Base-by-base conservation (phyloP, 2,797 vertebrate species). In the Xenentodon cancila region DNA sequence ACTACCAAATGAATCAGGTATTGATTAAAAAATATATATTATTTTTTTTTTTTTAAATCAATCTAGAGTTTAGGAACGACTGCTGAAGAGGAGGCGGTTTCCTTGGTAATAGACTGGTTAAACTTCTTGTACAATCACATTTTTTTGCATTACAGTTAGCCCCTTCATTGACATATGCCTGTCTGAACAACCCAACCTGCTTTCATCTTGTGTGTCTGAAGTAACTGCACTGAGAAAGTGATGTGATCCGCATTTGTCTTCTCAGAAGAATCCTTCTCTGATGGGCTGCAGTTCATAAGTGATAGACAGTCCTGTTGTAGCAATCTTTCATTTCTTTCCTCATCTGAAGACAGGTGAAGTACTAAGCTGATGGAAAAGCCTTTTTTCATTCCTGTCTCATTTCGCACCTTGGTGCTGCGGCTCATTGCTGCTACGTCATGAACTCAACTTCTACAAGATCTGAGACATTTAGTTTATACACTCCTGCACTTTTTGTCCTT, bases 281-380 rank as follows among this genome's bases (percentile, higher is more conserved):
- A 87, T 80, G 69, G 72, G 47, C 53, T 77, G 68, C 45, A 73
- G 76, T 78, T 88, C 83, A 71, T 70, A 75, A 57, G 71, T 86
- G 82, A 90, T 83, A 77, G 86, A 84, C 84, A 79, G 78, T 68
- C 78, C 52, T 63, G 68, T 73, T 73, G 60, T 63, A 18, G 85
- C 73, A 48, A 84, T 91, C 71, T 73, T 79, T 91, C 85, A 84
- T 71, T 69, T 56, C 59, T 68, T 18, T 61, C 66, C 75, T 84
- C 79, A 73, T 87, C 72, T 69, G 52, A 64, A 71, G 77, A 79
- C 81, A 79, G 85, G 82, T 85, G 81, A 77, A 63, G 80, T 74
- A 59, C 73, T 55, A 55, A 80, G 80, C 73, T 88, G 84, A 89
- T 88, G 83, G 87, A 84, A 87, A 3, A 45, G n/a, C 66, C 62